phyloP scores from a whole-genome alignment of 2,113 vertebrate species.

The Dicentrarchus labrax region DNA sequence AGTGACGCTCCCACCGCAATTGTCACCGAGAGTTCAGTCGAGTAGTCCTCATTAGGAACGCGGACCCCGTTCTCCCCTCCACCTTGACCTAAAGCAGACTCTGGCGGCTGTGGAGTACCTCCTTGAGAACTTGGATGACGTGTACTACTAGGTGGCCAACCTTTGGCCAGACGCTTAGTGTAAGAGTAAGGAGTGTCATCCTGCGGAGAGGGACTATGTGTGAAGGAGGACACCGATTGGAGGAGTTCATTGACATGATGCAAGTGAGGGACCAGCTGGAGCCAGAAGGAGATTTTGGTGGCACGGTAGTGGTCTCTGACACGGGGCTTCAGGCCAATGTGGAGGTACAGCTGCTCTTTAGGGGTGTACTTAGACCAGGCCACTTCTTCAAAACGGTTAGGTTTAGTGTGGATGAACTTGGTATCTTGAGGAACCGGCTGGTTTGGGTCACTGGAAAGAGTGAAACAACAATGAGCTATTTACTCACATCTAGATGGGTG shows the following conservation, averaged over 20 bases:
- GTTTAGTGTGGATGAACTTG: conserved; percentile 98
- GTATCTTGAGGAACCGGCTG: conserved; percentile 98
- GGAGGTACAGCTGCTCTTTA: conserved; percentile 96
- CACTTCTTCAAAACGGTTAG: conserved; percentile 98
- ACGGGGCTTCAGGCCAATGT: conserved; percentile 94
- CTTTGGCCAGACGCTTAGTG: conserved; percentile 91
- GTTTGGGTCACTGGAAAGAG: conserved; percentile 91
- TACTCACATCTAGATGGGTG: not conserved
- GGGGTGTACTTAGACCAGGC: conserved; percentile 98
- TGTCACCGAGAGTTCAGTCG: conserved; percentile 96
- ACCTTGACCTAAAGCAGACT: conserved; percentile 70
- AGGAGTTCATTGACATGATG: conserved; percentile 96
- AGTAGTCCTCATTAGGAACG: conserved; percentile 89
- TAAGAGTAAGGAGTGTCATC: conserved; percentile 95
- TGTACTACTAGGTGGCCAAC: conserved; percentile 88
- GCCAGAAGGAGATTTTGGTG: conserved; percentile 98
- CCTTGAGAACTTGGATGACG: conserved; percentile 90
- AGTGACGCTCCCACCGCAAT: conserved; percentile 96
- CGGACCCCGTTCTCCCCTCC: conserved; percentile 67
- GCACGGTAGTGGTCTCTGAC: conserved; percentile 96
- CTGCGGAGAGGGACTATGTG: conserved; percentile 93
- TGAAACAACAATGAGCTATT: conserved; percentile 29
- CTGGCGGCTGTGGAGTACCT: conserved; percentile 87
- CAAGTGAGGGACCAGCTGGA: conserved; percentile 94
- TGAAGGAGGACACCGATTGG: conserved; percentile 95